Base-by-base conservation (phyloP, 2,888 invertebrate genomes). In the Papilio demoleus region DNA sequence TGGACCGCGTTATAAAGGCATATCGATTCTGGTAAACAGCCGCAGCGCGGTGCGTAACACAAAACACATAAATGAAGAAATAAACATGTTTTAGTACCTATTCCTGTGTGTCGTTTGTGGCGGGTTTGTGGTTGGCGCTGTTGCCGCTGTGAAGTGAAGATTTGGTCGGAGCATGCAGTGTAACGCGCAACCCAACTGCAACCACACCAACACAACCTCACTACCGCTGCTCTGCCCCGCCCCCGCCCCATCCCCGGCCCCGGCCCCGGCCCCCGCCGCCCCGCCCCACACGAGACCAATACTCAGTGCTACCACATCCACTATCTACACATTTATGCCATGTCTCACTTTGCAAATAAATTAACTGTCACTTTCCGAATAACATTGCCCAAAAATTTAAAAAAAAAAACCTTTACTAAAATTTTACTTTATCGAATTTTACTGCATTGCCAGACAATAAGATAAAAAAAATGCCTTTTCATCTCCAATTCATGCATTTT, bases 111-210 rank as follows among this genome's bases (percentile, higher is more conserved):
- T 85, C 88, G 92, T 91, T 90, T 89, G 91, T 87, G 88, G 92
- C 88, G 85, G 93, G 85, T 87, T 89, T 91, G 90, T 91, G 90
- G 90, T 88, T 90, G 88, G 88, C 92, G 89, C 91, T 88, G 92
- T 92, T 87, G 93, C 92, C 92, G 92, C 92, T 89, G 93, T 89
- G 89, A 85, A 86, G 91, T 89, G 92, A 80, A 87, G 92, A 87
- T 92, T 91, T 91, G 93, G 93, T 94, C 94, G 96, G 96, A 95
- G 96, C 96, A 96, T 96, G 96, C 95, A 96, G 96, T 95, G 96
- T 96, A 94, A 96, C 95, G 94, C 96, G 96, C 95, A 96, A 96
- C 95, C 96, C 96, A 95, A 96, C 96, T 97, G 96, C 95, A 96
- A 96, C 95, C 95, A 94, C 94, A 92, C 88, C 90, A 92, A 90